Base-by-base conservation (phyloP, 2,797 vertebrate species). In the Ciconia nigra region DNA sequence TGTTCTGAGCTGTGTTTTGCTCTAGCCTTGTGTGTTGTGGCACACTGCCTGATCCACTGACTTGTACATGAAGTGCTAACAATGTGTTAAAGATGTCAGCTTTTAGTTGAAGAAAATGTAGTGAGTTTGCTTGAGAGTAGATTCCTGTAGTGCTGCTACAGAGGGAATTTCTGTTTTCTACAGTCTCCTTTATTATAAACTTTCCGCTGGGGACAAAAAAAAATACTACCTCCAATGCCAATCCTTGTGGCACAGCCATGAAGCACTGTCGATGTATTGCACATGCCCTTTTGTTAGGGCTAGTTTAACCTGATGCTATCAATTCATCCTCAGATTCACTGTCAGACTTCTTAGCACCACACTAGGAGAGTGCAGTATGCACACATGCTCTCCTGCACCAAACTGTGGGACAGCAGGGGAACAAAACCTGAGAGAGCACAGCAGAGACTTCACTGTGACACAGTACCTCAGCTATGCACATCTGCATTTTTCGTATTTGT, bases 181-280 rank as follows among this genome's bases (percentile, higher is more conserved):
- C 33, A n/a, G 41, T 87, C 20, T 96, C 54, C 72, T 87, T 87
- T 73, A 59, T 29, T 35, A 62, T 41, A 83, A 89, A 58, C 18
- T 67, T 91, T 41, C 37, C n/a, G 62, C 21, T 13, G 37, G 26
- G 26, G 4, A 63, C 39, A 61, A 78, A 67, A 81, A 41, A 14
- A 65, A 31, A 57, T 8, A 77, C 90, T 97, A 96, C 95, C 97
- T 96, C 96, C 69, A 90, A 20, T 63, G 80, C 33, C 61, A 83
- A 21, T 29, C 24, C 47, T 44, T 33, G 61, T 70, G 79, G 77
- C 28, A 62, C 66, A 65, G 71, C 51, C 84, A 69, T 28, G 47
- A 80, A 69, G 59, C 66, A 76, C 18, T 59, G 46, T 29, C 12
- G 1, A 39, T 52, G 21, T 74, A 59, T 84, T 93, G 73, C 87